These are phyloP conservation scores for Redunca redunca DNA, from an alignment of 2,113 vertebrate genomes.

Conservation along the genomic window DNA sequence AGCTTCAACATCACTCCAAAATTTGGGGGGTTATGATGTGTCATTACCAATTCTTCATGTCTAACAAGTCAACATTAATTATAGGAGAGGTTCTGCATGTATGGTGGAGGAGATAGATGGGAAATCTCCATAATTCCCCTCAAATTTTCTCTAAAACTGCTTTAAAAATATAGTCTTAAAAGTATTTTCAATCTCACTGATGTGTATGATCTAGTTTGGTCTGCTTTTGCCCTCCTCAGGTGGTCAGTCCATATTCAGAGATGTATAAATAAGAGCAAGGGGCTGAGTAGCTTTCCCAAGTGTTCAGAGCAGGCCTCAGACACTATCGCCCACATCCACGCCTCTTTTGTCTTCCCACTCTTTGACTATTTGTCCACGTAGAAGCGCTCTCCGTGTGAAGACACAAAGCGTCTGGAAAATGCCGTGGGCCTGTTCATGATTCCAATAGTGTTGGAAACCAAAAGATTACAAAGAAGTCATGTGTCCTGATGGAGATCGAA, in stretches of 20 bases:
- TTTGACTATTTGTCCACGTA: accelerated
- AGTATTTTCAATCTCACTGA: background rate
- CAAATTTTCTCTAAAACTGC: background rate
- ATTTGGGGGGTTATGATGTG: background rate
- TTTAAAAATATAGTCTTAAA: background rate
- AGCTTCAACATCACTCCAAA: background rate
- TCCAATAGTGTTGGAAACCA: background rate
- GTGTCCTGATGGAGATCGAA: background rate
- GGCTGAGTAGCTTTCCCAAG: background rate
- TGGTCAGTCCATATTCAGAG: too few relatives aligned
- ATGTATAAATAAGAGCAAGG: background rate
- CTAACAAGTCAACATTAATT: background rate
- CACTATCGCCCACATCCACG: accelerated
- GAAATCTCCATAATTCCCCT: background rate
- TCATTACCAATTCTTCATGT: accelerated
- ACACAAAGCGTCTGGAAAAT: background rate
- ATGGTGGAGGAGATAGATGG: background rate
- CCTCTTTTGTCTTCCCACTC: too few relatives aligned
- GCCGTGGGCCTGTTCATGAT: background rate
- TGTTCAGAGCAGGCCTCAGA: background rate
- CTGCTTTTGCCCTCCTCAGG: background rate
- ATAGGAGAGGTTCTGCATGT: background rate
- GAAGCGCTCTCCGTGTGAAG: background rate
- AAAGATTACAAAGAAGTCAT: background rate
- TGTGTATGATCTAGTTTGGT: background rate